Conservation (phyloP, 2,113 vertebrate genomes). For the Brienomyrus brachyistius region DNA sequence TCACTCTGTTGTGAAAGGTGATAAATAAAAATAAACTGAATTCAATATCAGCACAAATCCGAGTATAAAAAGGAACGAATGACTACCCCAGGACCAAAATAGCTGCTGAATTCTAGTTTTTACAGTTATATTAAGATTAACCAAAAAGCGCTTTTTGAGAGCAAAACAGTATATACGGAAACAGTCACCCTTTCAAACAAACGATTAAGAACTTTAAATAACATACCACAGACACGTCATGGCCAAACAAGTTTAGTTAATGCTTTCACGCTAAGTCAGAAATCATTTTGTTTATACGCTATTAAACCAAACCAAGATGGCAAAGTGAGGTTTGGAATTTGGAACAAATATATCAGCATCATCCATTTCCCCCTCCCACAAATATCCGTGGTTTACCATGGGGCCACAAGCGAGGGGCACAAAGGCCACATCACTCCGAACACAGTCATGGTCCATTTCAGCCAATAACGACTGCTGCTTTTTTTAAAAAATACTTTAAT, state of each 20-base stretch:
- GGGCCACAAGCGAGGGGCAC: not conserved
- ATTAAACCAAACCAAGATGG: not conserved
- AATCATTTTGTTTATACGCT: not conserved
- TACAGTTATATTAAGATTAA: not conserved
- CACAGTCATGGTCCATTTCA: not conserved
- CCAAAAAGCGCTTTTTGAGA: not conserved
- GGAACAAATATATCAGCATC: not conserved
- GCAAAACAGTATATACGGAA: not conserved
- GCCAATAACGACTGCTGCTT: not conserved
- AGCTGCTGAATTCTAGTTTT: not conserved
- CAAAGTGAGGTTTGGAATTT: not conserved
- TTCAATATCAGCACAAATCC: not conserved
- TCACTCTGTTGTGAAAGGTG: not conserved
- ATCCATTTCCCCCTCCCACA: not conserved
- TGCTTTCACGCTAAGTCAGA: not conserved
- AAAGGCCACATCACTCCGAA: not conserved
- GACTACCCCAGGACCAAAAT: not conserved
- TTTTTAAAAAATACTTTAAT: slow-evolving; percentile 81
- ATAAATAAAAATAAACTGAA: not conserved
- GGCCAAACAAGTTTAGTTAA: not conserved
- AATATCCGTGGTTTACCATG: not conserved
- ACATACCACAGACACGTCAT: not conserved
- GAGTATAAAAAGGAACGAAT: not conserved
- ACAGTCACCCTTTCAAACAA: not conserved
- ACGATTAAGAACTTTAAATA: not conserved